phyloP scores from a whole-genome alignment of 2,113 vertebrate genomes.

The Theristicus caerulescens region DNA sequence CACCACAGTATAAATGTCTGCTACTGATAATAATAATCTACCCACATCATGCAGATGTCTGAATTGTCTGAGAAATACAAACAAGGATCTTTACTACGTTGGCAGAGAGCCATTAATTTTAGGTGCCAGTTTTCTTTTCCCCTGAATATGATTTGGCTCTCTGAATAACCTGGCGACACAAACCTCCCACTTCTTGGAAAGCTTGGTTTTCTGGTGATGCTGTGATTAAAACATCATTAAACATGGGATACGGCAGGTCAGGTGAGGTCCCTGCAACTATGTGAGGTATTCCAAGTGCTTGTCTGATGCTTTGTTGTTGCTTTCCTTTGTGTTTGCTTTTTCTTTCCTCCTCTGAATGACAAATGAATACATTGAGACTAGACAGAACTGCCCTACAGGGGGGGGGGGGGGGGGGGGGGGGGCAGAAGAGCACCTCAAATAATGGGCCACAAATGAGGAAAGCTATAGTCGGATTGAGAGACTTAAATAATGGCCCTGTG shows the following conservation, averaged over 20 bases:
- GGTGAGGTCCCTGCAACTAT: conserved; percentile 49
- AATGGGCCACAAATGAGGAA: neutral
- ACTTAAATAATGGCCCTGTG: neutral
- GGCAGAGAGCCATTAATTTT: conserved; percentile 24
- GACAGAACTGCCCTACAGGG: neutral
- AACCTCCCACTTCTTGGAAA: conserved; percentile 37
- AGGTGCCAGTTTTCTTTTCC: conserved; percentile 60
- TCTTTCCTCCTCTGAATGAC: conserved; percentile 17
- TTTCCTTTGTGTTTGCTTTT: conserved; percentile 33
- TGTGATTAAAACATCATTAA: conserved; percentile 18
- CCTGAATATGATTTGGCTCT: neutral
- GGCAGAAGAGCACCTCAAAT: neutral
- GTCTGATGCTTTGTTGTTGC: neutral
- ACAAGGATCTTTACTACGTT: conserved; percentile 55
- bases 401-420: accelerated
- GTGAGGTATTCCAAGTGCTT: neutral
- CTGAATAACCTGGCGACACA: conserved; percentile 25
- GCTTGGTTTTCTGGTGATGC: neutral
- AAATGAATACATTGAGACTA: neutral
- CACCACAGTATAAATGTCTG: conserved; percentile 47
- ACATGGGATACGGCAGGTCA: conserved; percentile 13
- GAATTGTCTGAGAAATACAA: conserved; percentile 66
- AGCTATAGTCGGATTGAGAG: neutral
- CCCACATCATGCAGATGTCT: conserved; percentile 51
- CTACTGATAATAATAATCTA: conserved; percentile 62